Evolutionary conservation across 2,113 vertebrate species (phyloP).

Genomic region (Gorsachius goisagi): DNA sequence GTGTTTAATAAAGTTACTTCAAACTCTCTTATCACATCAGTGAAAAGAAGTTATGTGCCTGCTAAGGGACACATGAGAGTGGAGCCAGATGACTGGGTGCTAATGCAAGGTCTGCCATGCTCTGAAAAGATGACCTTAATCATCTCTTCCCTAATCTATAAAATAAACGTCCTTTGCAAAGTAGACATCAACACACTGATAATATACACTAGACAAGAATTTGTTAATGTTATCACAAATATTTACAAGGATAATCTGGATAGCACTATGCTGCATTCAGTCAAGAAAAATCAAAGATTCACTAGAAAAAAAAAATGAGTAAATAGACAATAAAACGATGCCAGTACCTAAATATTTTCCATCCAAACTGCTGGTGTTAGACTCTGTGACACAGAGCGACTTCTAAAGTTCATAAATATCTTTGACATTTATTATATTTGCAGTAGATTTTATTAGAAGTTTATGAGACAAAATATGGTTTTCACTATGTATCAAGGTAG

Average conservation of each 20-base stretch:
- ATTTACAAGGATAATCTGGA: not conserved
- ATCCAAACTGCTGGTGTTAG: not conserved
- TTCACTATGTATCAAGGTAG: not conserved
- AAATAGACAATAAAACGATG: not conserved
- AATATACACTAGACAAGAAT: not conserved
- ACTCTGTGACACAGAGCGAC: not conserved
- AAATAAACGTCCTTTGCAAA: not conserved
- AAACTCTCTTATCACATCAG: not conserved
- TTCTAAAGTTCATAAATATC: not conserved
- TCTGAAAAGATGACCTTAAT: not conserved
- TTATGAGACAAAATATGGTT: not conserved
- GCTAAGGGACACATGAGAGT: not conserved
- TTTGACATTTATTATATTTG: not conserved
- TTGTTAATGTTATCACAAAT: not conserved
- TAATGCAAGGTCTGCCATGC: not conserved
- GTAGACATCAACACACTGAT: not conserved
- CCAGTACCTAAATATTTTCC: not conserved
- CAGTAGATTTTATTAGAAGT: not conserved
- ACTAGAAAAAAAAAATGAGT: too few relatives aligned
- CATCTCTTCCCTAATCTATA: not conserved
- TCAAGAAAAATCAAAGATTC: not conserved
- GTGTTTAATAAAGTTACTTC: not conserved
- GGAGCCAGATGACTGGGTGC: not conserved
- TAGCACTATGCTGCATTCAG: not conserved
- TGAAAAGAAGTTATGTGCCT: not conserved